A percentile compares a stretch with the other conserved stretches of the same genome.
phyloP scores from a whole-genome alignment of 1,140 invertebrate genomes.

The Lepidurus arcticus region DNA sequence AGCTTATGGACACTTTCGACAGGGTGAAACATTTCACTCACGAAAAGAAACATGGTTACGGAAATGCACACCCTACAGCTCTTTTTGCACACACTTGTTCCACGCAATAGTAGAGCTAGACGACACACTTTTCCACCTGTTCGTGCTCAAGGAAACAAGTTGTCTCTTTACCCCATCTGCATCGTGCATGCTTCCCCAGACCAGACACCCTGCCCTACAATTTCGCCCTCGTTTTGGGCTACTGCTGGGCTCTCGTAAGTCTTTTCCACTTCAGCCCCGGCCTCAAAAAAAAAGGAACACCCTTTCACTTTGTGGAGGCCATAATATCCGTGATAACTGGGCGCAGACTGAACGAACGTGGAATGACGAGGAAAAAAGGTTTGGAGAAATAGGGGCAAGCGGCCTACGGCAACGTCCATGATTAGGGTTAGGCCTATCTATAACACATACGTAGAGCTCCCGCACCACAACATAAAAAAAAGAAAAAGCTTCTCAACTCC shows the following conservation, averaged over 20 bases:
- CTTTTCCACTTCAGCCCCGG: conserved; percentile 8
- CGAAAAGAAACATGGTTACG: neutral
- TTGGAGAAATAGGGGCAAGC: conserved; percentile 6
- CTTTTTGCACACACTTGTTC: neutral
- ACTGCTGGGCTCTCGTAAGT: neutral
- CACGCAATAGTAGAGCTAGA: neutral
- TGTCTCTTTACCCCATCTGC: neutral
- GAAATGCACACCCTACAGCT: neutral
- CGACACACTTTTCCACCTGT: conserved; percentile 21
- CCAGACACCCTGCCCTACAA: conserved; percentile 20
- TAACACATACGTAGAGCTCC: conserved; percentile 10
- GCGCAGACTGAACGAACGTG: neutral
- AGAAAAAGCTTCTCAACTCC: neutral
- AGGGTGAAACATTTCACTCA: neutral
- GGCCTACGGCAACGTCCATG: conserved; percentile 16
- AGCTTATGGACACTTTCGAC: too few species aligned
- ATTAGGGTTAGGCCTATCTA: conserved; percentile 6
- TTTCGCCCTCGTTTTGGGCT: conserved; percentile 15
- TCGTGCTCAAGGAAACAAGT: conserved; percentile 5
- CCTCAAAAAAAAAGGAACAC: conserved; percentile 17
- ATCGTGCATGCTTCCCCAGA: neutral
- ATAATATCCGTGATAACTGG: neutral
- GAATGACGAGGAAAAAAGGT: neutral
- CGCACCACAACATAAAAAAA: conserved; percentile 13
- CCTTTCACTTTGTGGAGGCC: conserved; percentile 21